Evolutionary conservation across 2,113 vertebrate species (phyloP), one percentile per base, ranked within the genome.

Genomic region (Tenebrosternarchus preto): DNA sequence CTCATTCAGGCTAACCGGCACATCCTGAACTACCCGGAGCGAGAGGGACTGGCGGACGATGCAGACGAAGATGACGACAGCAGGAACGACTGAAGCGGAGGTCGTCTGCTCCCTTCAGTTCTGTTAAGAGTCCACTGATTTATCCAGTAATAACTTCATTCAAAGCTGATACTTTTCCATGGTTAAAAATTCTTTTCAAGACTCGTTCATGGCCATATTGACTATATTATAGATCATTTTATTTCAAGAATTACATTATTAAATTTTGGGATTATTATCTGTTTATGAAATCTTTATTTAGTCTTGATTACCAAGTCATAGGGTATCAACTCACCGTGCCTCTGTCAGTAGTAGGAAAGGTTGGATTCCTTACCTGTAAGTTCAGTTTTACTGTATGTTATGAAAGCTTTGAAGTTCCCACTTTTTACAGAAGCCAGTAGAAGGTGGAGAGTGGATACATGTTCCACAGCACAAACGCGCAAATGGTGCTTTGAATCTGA

Each of bases 21-120:
- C 22, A 93, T 94, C 85, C 90, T 93, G 1, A 90, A 93, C 89
- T 93, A 91, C 73, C 88, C 88, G 0, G 87, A 91, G 25, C 79
- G 72, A 0, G 78, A 76, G 36, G 24, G 81, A 76, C 0, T 74
- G 39, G 46, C 78, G 29, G 55, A 80, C 39, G 68, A 64, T 0
- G 82, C 73, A 0, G 55, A 2, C 0, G 83, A n/a, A 3, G 87
- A 88, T 2, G 87, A 89, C 2, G 88, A 92, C 80, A 87, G 88
- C 5, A 83, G 87, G 0, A 88, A 90, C 0, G 88, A 90, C 39
- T 88, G 83, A 84, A 43, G 6, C 43, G 39, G n/a, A n/a, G n/a
- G n/a, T n/a, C n/a, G n/a, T n/a, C 39, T 43, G 39, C 39, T 43
- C 39, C 39, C 6, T 43, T 9, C 39, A 43, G 33, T 36, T 36